phyloP scores from a whole-genome alignment of 2,888 invertebrate species.

The Linnaemya vulpina region DNA sequence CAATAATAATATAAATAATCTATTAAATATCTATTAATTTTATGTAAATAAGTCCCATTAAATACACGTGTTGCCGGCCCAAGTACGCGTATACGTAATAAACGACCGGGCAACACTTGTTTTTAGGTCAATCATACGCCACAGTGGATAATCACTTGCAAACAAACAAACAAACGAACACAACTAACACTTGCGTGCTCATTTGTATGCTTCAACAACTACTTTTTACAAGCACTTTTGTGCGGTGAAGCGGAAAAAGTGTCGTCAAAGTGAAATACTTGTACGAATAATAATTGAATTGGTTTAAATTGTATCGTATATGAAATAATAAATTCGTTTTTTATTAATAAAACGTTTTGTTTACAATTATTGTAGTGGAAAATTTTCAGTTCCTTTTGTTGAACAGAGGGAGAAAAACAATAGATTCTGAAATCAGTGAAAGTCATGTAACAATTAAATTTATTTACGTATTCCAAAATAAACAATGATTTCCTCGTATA shows the following conservation, averaged over 20 bases:
- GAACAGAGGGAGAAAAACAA: neutral
- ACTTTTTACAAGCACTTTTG: neutral
- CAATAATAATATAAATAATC: neutral
- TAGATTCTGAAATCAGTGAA: too few relatives aligned
- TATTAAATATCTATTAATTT: neutral
- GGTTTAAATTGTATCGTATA: neutral
- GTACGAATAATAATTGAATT: neutral
- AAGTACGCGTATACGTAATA: neutral
- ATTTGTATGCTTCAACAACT: neutral
- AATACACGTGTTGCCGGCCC: constrained; percentile 5
- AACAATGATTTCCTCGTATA: too few relatives aligned
- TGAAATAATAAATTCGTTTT: neutral
- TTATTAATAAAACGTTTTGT: neutral
- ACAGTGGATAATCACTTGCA: neutral
- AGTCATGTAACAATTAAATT: too few relatives aligned
- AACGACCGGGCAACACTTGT: constrained; percentile 12
- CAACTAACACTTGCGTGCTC: neutral
- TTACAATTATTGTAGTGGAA: neutral
- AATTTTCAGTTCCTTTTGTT: neutral
- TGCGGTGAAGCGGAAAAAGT: neutral
- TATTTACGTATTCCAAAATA: too few relatives aligned
- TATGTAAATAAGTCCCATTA: constrained; percentile 10
- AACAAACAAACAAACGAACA: neutral
- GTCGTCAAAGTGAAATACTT: neutral
- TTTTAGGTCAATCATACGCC: constrained; percentile 33